Base-by-base conservation (phyloP, 2,888 invertebrate species). In the Pseudanteris insignis region DNA sequence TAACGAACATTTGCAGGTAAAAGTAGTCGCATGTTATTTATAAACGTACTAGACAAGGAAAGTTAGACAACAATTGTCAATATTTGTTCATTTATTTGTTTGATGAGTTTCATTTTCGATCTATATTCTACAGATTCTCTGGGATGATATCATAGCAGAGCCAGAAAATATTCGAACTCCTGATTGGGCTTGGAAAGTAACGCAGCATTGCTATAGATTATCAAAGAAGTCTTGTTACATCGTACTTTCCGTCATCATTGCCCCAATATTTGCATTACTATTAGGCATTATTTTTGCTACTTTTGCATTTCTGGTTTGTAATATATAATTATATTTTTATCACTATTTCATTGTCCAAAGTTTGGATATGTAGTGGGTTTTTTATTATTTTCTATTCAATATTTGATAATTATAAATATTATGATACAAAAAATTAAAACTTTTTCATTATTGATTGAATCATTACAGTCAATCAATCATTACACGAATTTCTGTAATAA, bases 81-180 rank as follows among this genome's bases (percentile, higher is more conserved):
- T n/a, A n/a, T n/a, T n/a, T n/a, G n/a, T n/a, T n/a, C n/a, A n/a
- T n/a, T n/a, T n/a, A n/a, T n/a, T n/a, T n/a, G n/a, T n/a, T n/a
- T n/a, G n/a, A n/a, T n/a, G n/a, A n/a, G n/a, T n/a, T n/a, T n/a
- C n/a, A n/a, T n/a, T n/a, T n/a, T n/a, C n/a, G n/a, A n/a, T n/a
- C n/a, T n/a, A n/a, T n/a, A n/a, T n/a, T n/a, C 30, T 57, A 18
- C 21, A 58, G 58, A 37, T 88, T 70, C 83, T 86, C 66, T 89
- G 88, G 88, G 86, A 87, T 66, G 88, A 89, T 69, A 84, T 89
- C 58, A 85, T 89, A 46, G 89, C 88, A 2, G 89, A 89, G 79
- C 89, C 89, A 1, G 86, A 86, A 64, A 86, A 86, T 3, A 85
- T 88, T 8, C 81, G 88, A 40, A 87, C 88, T 70, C 86, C 89